Evolutionary conservation across 1,140 invertebrate genomes (phyloP), one percentile per base, ranked within the genome.

Genomic region (Latrodectus geometricus): DNA sequence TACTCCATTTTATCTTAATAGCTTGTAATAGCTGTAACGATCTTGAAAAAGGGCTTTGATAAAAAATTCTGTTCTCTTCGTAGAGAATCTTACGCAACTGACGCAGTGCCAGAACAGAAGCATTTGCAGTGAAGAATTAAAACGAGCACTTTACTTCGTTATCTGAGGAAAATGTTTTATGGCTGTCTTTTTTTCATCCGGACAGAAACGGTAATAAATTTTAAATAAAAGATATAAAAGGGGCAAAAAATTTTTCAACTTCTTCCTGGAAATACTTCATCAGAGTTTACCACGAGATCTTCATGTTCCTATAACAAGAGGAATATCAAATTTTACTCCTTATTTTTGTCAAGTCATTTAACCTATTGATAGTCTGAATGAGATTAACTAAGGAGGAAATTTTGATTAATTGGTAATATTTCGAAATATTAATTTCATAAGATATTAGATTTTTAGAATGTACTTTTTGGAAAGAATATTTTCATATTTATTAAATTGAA

Each of bases 1-100:
- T 35, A 35, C 35, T 35, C 35, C 5, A 1, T 35, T 83, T 50
- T 74, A 83, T 83, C 80, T 83, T 83, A 83, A 83, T 83, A 83
- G 70, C 80, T 83, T 83, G 80, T 83, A 83, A 83, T 83, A 74
- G 69, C 50, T 8, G 49, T 56, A 68, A 70, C 69, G 49, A 70
- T 72, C 50, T n/a, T 48, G 4, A 70, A 65, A n/a, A 78, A 78
- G 23, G 54, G 17, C 49, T 8, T 1, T 49, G 20, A 21, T 66
- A 72, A 23, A 81, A 81, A 81, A 70, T 61, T 11, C 54, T 2
- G 17, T 61, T 14, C 17, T 61, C 54, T 61, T 61, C 17, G 11
- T 61, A 14, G 35, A 35, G 35, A 35, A 56, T n/a, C 52, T 76
- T 76, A 61, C 54, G 21, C 50, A 76, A 76, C 52, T 12, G 20